Evolutionary conservation across 1,140 invertebrate species (phyloP), one percentile per base, ranked within the genome.

Genomic region (Hylaeus volcanicus): DNA sequence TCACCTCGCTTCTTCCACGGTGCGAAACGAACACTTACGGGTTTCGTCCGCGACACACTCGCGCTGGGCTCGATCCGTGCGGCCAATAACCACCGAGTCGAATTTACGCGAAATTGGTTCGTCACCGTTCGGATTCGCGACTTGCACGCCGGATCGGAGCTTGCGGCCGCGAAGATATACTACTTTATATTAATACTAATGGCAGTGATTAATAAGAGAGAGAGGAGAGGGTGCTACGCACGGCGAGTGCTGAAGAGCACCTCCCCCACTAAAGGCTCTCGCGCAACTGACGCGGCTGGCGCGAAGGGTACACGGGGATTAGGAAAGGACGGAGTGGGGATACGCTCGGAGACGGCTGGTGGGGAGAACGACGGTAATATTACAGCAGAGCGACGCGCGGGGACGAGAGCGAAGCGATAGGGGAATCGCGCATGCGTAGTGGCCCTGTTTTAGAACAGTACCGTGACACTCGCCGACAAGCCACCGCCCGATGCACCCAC

Each of bases 231-330:
- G 71, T 74, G 89, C 83, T 86, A 83, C 77, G 58, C 84, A 83
- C 82, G 64, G 64, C 82, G 65, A 84, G 83, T 84, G 89, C 88
- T 66, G 77, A 72, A 48, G 76, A 63, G 74, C 78, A 83, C 86
- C 86, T 83, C 90, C 90, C 90, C 90, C 91, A 85, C 83, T 87
- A 88, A 92, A 90, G 91, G 92, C 91, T 92, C 89, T 92, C 92
- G 90, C 92, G 91, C 92, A 90, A 93, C 93, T 93, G 89, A 92
- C 91, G 91, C 90, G 89, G 86, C 86, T 82, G 84, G 72, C 85
- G 77, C 78, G 86, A 80, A 83, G 84, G 83, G 81, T 75, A 75
- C 68, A 69, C 81, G 51, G 83, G 84, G 81, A 84, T 86, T 89
- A 90, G 87, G 80, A 74, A 76, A 68, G 63, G 63, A 69, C 9